Base-by-base conservation (phyloP, 2,888 invertebrate species). In the Drosophila planitibia region DNA sequence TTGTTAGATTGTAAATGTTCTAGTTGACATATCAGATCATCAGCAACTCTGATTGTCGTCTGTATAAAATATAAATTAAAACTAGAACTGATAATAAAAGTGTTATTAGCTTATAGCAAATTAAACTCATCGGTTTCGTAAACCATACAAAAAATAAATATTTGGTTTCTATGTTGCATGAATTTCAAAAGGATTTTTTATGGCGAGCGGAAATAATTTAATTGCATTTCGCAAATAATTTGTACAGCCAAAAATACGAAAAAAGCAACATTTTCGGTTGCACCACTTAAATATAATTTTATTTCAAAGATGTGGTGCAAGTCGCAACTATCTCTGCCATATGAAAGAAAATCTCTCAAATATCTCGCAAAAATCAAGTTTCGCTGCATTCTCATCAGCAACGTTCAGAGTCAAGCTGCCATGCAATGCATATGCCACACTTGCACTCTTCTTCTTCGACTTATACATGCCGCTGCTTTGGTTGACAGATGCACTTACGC, bases 401-500 rank as follows among this genome's bases (percentile, higher is more conserved):
- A 89, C 79, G 83, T 90, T 79, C 82, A 79, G 84, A 90, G 74
- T 63, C 76, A 86, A 85, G 89, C 85, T 86, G 89, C 69, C 87
- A 81, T 85, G 84, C 84, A 78, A 58, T 84, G 67, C 70, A 69
- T 64, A 28, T 70, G 66, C 60, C n/a, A 30, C 58, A 30, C 12
- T 55, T 53, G 25, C 39, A 14, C 32, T 30, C 54, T 37, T 22
- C 53, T 54, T 19, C 35, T 35, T 35, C 35, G 16, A 0, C 28
- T 16, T 14, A 30, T 35, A 44, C 67, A 30, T 44, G 70, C 74
- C 7, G 30, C 51, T 83, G 37, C 37, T 37, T 37, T 37, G 37
- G 37, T 19, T 37, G 81, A 82, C 90, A 91, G 90, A 71, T 91
- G 91, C 91, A 89, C 85, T 86, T 91, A 87, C 85, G 86, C 84